Percentiles rank a stretch among this genome's conserved stretches.
Evolutionary conservation across 1,140 invertebrate genomes (phyloP).

Genomic region (Drosophila leontia): DNA sequence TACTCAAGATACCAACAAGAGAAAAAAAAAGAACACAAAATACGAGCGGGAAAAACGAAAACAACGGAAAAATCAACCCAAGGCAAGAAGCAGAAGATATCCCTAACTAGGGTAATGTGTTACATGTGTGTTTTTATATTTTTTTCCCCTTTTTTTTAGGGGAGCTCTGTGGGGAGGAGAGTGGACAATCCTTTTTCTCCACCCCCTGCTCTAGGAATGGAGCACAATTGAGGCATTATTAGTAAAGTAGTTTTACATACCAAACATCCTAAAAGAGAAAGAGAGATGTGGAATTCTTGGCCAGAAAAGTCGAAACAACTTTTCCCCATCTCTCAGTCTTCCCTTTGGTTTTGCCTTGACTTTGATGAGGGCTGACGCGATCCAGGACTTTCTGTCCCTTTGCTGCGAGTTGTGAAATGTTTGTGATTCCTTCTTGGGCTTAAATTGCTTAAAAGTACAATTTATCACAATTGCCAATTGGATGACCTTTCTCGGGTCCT

Average conservation of each 20-base stretch:
- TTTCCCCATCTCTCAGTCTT: conserved; percentile 1
- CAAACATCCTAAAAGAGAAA: neutral
- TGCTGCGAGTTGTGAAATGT: conserved; percentile 16
- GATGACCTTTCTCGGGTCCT: conserved; percentile 32
- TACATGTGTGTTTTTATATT: conserved; percentile 42
- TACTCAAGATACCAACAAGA: conserved; percentile 75
- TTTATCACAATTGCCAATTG: conserved; percentile 83
- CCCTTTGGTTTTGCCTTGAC: conserved; percentile 44
- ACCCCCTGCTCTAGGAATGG: conserved; percentile 34
- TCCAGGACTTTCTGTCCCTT: conserved; percentile 15
- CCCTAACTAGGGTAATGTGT: conserved; percentile 76
- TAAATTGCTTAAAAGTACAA: conserved; percentile 81
- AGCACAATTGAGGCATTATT: conserved; percentile 82
- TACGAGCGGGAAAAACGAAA: conserved; percentile 31
- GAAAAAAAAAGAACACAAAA: conserved; percentile 28
- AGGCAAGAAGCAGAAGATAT: conserved; percentile 21
- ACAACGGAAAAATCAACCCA: conserved; percentile 26
- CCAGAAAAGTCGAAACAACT: conserved; percentile 24
- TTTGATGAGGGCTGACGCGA: conserved; percentile 62
- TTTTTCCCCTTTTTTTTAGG: neutral
- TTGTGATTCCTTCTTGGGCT: conserved; percentile 35
- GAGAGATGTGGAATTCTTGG: conserved; percentile 19
- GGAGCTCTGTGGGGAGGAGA: neutral
- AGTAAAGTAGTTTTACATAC: conserved; percentile 79
- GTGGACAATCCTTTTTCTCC: conserved; percentile 31